Conservation (phyloP, 2,888 invertebrate genomes). For the Cheilosia soror region DNA sequence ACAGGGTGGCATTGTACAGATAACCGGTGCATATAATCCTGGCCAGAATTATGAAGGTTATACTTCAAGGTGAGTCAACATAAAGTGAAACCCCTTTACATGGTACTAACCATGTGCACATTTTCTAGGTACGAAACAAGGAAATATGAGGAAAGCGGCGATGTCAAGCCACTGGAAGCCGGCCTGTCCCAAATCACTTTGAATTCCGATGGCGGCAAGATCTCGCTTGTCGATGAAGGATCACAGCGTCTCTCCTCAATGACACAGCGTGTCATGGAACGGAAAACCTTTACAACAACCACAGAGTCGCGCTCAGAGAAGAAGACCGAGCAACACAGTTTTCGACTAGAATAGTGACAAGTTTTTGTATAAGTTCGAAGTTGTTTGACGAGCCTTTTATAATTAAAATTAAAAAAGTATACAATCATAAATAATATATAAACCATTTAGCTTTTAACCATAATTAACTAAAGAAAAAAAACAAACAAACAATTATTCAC, state of each 20-base stretch:
- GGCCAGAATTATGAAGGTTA: slow-evolving; percentile 87
- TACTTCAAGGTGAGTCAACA: slow-evolving; percentile 86
- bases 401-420: slow-evolving; percentile 43
- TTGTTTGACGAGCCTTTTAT: slow-evolving; percentile 45
- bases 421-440: slow-evolving; percentile 58
- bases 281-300: slow-evolving; percentile 83
- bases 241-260: slow-evolving; percentile 83
- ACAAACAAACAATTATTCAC: slow-evolving; percentile 54
- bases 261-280: slow-evolving; percentile 83
- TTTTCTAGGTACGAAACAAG: slow-evolving; percentile 82
- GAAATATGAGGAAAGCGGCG: slow-evolving; percentile 82
- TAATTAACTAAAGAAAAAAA: slow-evolving; percentile 43
- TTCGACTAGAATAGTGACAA: slow-evolving; percentile 81
- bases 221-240: slow-evolving; percentile 82
- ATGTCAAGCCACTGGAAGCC: slow-evolving; percentile 81
- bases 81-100: background rate
- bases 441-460: slow-evolving; percentile 67
- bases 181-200: slow-evolving; percentile 82
- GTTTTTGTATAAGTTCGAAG: slow-evolving; percentile 21
- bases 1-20: slow-evolving; percentile 81
- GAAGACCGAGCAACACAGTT: slow-evolving; percentile 83
- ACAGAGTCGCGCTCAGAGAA: slow-evolving; percentile 83
- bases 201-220: slow-evolving; percentile 81
- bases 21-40: slow-evolving; percentile 80
- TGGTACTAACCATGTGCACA: no score